A percentile compares a stretch with the other conserved stretches of the same genome.
These are phyloP conservation scores for Clupea harengus DNA, from an alignment of 2,113 vertebrate species.

Conservation along the genomic window DNA sequence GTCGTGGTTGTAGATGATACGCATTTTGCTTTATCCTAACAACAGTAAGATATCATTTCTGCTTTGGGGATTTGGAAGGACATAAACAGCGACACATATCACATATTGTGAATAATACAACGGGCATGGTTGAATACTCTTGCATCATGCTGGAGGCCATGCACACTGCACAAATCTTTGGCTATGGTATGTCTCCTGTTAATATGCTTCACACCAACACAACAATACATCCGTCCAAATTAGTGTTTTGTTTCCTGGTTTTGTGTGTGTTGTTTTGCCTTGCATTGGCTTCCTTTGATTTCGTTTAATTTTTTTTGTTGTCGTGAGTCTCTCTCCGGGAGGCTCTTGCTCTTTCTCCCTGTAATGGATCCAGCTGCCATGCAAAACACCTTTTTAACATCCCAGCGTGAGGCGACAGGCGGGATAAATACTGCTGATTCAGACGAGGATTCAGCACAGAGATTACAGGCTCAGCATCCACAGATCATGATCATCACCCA, in stretches of 20 bases:
- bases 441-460: constrained; percentile 14
- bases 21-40: background rate
- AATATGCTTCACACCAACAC: no score
- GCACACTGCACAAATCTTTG: no score
- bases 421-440: constrained; percentile 19
- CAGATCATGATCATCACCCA: background rate
- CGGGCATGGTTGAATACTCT: no score
- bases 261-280: background rate
- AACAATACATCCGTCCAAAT: background rate
- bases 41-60: background rate
- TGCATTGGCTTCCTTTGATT: background rate
- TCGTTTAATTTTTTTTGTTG: background rate
- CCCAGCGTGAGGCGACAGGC: background rate
- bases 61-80: no score
- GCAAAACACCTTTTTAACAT: constrained; percentile 14
- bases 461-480: background rate
- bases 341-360: background rate
- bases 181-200: no score
- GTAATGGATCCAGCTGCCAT: background rate
- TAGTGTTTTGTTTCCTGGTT: background rate
- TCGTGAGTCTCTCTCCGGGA: background rate
- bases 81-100: no score
- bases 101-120: no score
- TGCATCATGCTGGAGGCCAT: no score
- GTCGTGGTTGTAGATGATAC: background rate